Evolutionary conservation across 2,888 invertebrate species (phyloP).

Genomic region (Cataglyphis rosenhaueri): DNA sequence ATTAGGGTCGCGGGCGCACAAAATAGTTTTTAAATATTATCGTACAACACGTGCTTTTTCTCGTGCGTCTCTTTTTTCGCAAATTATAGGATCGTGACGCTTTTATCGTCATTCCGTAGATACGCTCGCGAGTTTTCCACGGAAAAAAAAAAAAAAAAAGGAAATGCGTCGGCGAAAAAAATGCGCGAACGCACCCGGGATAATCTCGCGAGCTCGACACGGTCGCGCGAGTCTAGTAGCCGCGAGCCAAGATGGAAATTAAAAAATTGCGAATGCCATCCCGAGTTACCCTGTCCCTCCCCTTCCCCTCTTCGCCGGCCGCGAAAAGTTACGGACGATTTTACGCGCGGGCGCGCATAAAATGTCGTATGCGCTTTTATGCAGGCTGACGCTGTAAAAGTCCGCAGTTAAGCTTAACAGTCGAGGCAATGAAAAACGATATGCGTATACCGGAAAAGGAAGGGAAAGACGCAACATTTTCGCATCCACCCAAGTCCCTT

Average conservation of each 20-base stretch:
- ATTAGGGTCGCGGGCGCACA: background rate
- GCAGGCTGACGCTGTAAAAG: constrained; percentile 62
- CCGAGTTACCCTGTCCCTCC: background rate
- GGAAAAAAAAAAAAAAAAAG: background rate
- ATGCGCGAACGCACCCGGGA: background rate
- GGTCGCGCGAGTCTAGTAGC: constrained; percentile 3
- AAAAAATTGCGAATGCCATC: constrained; percentile 41
- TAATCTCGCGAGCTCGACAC: constrained; percentile 3
- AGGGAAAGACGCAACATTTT: constrained; percentile 15
- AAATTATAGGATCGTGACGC: constrained; percentile 19
- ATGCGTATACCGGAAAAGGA: constrained; percentile 64
- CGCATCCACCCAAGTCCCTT: constrained; percentile 42
- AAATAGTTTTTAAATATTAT: constrained; percentile 48
- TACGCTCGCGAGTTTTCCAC: background rate
- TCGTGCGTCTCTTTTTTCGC: background rate
- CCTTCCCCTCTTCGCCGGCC: background rate
- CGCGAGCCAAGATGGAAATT: constrained; percentile 31
- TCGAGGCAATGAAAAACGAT: constrained; percentile 70
- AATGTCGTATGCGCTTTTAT: constrained; percentile 61
- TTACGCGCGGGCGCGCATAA: constrained; percentile 57
- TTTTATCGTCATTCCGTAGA: constrained; percentile 35
- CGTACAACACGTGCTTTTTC: background rate
- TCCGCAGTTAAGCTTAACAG: constrained; percentile 66
- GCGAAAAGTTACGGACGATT: constrained; percentile 55
- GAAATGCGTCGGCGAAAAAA: constrained; percentile 20